phyloP scores from a whole-genome alignment of 2,888 invertebrate genomes.

The Melipona beecheii region DNA sequence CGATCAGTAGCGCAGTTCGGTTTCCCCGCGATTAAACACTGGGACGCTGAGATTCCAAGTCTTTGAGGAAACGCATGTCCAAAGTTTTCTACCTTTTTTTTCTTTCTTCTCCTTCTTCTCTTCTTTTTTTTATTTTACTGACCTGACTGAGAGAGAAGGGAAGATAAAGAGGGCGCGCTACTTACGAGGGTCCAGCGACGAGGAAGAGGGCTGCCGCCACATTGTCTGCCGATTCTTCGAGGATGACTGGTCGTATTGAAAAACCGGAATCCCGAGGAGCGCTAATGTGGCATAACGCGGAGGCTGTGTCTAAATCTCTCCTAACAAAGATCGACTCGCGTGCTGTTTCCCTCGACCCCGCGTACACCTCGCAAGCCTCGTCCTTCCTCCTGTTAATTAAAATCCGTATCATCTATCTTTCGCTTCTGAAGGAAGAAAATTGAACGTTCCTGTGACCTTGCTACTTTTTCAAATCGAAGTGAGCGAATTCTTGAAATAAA shows the following conservation, averaged over 20 bases:
- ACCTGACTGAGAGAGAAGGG: conserved; percentile 16
- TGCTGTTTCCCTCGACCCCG: conserved; percentile 1
- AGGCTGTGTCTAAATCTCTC: conserved; percentile 78
- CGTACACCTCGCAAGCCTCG: not conserved
- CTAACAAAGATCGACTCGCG: conserved; percentile 68
- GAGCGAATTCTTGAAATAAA: no score
- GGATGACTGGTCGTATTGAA: conserved; percentile 82
- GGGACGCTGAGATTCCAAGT: conserved; percentile 45
- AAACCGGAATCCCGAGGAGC: conserved; percentile 74
- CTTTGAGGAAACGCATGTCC: conserved; percentile 54
- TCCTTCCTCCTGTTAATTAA: conserved; percentile 15
- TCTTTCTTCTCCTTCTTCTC: not conserved
- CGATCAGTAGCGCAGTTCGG: not conserved
- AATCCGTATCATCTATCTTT: conserved; percentile 11
- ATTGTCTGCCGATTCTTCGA: conserved; percentile 82
- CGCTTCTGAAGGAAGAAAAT: not conserved
- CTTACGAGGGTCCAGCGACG: conserved; percentile 68
- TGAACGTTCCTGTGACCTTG: not conserved
- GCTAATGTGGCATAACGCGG: conserved; percentile 79
- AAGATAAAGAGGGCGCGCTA: conserved; percentile 69
- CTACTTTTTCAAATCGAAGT: not conserved
- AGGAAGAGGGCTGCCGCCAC: conserved; percentile 75
- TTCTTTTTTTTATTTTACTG: conserved; percentile 16
- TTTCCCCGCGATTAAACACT: conserved; percentile 20
- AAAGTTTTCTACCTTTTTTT: conserved; percentile 46